Base-by-base conservation (phyloP, 2,797 vertebrate species). In the Gouania willdenowi region DNA sequence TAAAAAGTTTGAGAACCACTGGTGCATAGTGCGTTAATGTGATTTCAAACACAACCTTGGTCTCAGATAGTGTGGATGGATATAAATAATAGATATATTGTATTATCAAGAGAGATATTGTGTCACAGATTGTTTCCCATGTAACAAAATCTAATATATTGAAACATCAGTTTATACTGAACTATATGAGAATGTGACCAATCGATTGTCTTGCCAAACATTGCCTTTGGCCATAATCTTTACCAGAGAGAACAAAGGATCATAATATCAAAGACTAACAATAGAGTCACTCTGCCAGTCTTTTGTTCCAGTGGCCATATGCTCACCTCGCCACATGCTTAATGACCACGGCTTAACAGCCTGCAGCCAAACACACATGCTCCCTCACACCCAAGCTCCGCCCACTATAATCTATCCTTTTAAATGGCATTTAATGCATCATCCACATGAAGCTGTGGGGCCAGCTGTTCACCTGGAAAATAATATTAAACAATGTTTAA, bases 281-380 rank as follows among this genome's bases (percentile, higher is more conserved):
- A 79, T 76, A 60, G 54, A 72, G 49, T 69, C 59, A 49, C 31
- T 48, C 56, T 22, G 40, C 53, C 77, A 35, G 50, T 47, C 68
- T 61, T 75, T 81, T 82, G 74, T 81, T 79, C 73, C 66, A 68
- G 71, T 59, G 76, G 68, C 83, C 79, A 84, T 85, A 81, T 83
- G 80, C 46, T 82, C 76, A 72, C 65, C 58, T 77, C 75, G 75
- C 57, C 51, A 43, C 62, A 58, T 45, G 62, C 66, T 66, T 82
- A 81, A 79, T 79, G 82, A 82, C 70, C 74, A 41, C 39, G 77
- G 75, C 55, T 82, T 76, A 81, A 31, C 48, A 21, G 61, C 48
- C 70, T 22, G 35, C 41, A 30, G 41, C 37, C 61, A 35, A 15
- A 56, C 56, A 62, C 66, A 44, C 53, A 57, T n/a, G 25, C 37